Evolutionary conservation across 2,888 invertebrate genomes (phyloP).

Genomic region (Choristoneura rosaceana): DNA sequence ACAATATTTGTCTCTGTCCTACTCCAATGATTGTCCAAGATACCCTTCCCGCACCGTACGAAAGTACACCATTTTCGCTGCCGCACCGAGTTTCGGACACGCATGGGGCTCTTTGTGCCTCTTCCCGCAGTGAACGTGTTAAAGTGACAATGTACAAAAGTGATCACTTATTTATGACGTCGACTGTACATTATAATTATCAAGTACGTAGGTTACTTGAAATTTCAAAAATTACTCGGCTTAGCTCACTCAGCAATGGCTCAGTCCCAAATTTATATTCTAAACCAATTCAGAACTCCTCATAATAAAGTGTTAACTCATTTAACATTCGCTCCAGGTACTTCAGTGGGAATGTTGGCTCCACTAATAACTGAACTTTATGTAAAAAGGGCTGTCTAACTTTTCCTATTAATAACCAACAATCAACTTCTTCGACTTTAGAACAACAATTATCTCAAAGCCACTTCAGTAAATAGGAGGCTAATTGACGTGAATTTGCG

Average conservation of each 20-base stretch:
- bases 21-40: too few species aligned
- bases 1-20: too few species aligned
- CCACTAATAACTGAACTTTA: conserved; percentile 25
- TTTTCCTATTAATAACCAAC: conserved; percentile 36
- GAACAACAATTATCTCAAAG: conserved; percentile 23
- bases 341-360: conserved; percentile 3
- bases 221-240: neutral
- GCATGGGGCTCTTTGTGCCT: too few species aligned
- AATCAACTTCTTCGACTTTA: conserved; percentile 25
- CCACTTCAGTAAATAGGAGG: neutral
- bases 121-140: too few species aligned
- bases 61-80: too few species aligned
- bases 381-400: conserved; percentile 32
- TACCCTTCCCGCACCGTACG: too few species aligned
- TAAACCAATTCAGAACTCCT: neutral
- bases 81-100: too few species aligned
- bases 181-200: too few species aligned
- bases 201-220: neutral
- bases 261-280: neutral
- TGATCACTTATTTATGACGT: too few species aligned
- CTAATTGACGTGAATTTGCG: neutral
- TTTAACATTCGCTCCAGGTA: conserved; percentile 16
- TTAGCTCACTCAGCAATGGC: neutral
- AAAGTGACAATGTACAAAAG: too few species aligned
- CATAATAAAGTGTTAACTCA: conserved; percentile 10